These are phyloP conservation scores for Pinna nobilis DNA, from an alignment of 1,140 invertebrate species.

Conservation along the genomic window DNA sequence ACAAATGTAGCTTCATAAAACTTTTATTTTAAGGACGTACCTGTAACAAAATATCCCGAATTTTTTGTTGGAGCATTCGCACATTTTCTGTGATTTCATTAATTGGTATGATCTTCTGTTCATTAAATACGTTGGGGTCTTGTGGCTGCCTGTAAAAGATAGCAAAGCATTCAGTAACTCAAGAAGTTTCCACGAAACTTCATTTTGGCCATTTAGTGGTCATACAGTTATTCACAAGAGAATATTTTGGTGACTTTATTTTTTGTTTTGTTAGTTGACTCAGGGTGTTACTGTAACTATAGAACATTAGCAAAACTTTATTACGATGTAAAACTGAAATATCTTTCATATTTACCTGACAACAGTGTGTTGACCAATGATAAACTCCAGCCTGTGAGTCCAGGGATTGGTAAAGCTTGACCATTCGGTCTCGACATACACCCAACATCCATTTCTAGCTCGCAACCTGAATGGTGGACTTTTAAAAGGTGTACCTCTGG, in stretches of 20 bases:
- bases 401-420: constrained; percentile 95
- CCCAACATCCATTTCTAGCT: constrained; percentile 88
- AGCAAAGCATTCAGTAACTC: too few species aligned
- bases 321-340: too few species aligned
- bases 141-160: not conserved
- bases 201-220: too few species aligned
- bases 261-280: too few species aligned
- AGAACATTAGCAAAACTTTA: too few species aligned
- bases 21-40: constrained; percentile 38
- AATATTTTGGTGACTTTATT: too few species aligned
- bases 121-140: not conserved
- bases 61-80: constrained; percentile 42
- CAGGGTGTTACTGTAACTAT: too few species aligned
- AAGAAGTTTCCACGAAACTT: too few species aligned
- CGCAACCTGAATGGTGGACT: constrained; percentile 88
- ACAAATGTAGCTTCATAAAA: too few species aligned
- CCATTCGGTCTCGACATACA: constrained; percentile 93
- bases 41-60: constrained; percentile 49
- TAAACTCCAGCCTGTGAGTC: constrained; percentile 88
- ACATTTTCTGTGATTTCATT: not conserved
- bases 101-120: not conserved
- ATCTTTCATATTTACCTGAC: constrained; percentile 78
- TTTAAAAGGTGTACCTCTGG: constrained; percentile 81
- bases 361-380: constrained; percentile 90
- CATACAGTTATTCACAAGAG: too few species aligned